Base-by-base conservation (phyloP, 2,888 invertebrate genomes). In the Salpingus planirostris region DNA sequence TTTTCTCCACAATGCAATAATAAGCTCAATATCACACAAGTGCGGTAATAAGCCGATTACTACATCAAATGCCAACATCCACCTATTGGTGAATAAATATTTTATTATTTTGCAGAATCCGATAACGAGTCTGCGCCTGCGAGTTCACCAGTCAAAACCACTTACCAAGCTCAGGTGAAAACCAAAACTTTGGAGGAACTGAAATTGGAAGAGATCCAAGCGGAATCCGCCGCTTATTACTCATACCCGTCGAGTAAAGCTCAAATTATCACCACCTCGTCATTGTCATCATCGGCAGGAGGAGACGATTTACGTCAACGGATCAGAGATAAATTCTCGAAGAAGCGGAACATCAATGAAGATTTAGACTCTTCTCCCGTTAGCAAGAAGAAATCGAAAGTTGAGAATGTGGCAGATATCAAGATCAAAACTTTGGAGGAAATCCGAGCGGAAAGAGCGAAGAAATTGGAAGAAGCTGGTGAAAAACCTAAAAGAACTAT, bases 21-120 rank as follows among this genome's bases (percentile, higher is more conserved):
- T n/a, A n/a, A n/a, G n/a, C n/a, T n/a, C n/a, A n/a, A n/a, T n/a
- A n/a, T n/a, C n/a, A n/a, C n/a, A n/a, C n/a, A n/a, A n/a, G n/a
- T n/a, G n/a, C n/a, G n/a, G n/a, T n/a, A n/a, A n/a, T n/a, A n/a
- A n/a, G n/a, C n/a, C n/a, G n/a, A n/a, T n/a, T n/a, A n/a, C n/a
- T n/a, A n/a, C n/a, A n/a, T n/a, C n/a, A n/a, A n/a, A n/a, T n/a
- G n/a, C n/a, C n/a, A n/a, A n/a, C n/a, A n/a, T n/a, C n/a, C n/a
- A n/a, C n/a, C n/a, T n/a, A n/a, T n/a, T n/a, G n/a, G n/a, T n/a
- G n/a, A n/a, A n/a, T n/a, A n/a, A n/a, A n/a, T n/a, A n/a, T n/a
- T n/a, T n/a, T n/a, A n/a, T n/a, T n/a, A n/a, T n/a, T 74, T 80
- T 80, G 71, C 78, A 82, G 82, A 82, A 67, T 81, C 82, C 54